Conservation (phyloP, 2,113 vertebrate species). For the Toxostoma redivivum region DNA sequence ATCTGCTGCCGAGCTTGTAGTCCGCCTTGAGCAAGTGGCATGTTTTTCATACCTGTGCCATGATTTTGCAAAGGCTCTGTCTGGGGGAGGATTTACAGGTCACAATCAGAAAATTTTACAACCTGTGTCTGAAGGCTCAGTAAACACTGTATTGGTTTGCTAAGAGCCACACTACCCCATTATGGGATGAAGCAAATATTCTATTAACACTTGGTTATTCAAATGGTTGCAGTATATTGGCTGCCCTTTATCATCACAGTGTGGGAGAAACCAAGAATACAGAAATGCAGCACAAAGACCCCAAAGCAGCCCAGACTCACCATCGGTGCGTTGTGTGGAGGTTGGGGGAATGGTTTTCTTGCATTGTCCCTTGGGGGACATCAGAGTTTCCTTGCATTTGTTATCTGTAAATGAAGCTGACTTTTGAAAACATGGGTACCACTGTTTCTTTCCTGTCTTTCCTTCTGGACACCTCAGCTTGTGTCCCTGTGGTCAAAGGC, state of each 20-base stretch:
- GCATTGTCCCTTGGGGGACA: not conserved
- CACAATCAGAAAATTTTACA: not conserved
- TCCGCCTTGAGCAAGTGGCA: not conserved
- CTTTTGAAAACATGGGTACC: not conserved
- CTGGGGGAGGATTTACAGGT: not conserved
- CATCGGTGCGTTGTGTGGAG: fast-evolving
- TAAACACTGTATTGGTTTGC: not conserved
- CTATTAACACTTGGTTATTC: not conserved
- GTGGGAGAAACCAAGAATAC: not conserved
- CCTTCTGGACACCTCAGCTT: not conserved
- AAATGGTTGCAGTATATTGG: not conserved
- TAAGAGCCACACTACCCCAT: not conserved
- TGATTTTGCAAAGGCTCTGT: not conserved
- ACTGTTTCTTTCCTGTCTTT: not conserved
- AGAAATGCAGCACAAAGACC: not conserved
- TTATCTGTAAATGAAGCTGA: not conserved
- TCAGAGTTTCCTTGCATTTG: fast-evolving
- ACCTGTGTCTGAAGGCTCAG: not conserved
- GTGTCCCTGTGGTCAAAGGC: fast-evolving
- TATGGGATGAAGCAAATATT: not conserved
- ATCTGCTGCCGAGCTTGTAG: not conserved
- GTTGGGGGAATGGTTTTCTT: not conserved
- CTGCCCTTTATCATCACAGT: not conserved
- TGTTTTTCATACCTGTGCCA: not conserved
- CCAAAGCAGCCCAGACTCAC: not conserved